Evolutionary conservation across 2,113 vertebrate genomes (phyloP).

Genomic region (Hyla sarda): DNA sequence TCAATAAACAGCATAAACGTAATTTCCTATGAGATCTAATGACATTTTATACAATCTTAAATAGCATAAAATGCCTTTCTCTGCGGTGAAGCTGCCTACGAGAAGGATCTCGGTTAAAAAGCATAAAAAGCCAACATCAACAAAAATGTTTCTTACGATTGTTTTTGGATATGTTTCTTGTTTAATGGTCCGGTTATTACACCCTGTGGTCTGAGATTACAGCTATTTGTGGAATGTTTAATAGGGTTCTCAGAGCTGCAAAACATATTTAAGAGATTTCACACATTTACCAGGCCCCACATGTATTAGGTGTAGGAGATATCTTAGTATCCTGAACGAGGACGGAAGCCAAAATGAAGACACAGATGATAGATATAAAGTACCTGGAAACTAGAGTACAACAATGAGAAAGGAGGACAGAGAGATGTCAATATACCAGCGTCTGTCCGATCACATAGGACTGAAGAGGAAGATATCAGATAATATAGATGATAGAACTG

Average conservation of each 20-base stretch:
- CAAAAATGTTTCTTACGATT: conserved; percentile 51
- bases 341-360: conserved; percentile 4
- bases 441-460: background rate
- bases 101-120: conserved; percentile 28
- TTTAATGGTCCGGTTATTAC: conserved; percentile 48
- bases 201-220: conserved; percentile 48
- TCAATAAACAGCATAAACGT: conserved; percentile 48
- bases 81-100: conserved; percentile 18
- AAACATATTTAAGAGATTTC: conserved; percentile 45
- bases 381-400: background rate
- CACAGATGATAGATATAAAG: background rate
- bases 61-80: conserved; percentile 38
- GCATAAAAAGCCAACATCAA: conserved; percentile 45
- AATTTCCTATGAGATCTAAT: conserved; percentile 50
- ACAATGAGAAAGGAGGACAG: background rate
- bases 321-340: background rate
- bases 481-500: background rate
- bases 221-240: conserved; percentile 45
- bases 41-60: conserved; percentile 50
- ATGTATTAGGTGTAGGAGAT: conserved; percentile 5
- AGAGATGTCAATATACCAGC: background rate
- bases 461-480: background rate
- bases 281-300: conserved; percentile 31
- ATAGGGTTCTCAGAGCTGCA: conserved; percentile 40
- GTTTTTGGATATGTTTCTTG: conserved; percentile 52